phyloP scores from a whole-genome alignment of 2,113 vertebrate species.

The Baryphthengus martii region DNA sequence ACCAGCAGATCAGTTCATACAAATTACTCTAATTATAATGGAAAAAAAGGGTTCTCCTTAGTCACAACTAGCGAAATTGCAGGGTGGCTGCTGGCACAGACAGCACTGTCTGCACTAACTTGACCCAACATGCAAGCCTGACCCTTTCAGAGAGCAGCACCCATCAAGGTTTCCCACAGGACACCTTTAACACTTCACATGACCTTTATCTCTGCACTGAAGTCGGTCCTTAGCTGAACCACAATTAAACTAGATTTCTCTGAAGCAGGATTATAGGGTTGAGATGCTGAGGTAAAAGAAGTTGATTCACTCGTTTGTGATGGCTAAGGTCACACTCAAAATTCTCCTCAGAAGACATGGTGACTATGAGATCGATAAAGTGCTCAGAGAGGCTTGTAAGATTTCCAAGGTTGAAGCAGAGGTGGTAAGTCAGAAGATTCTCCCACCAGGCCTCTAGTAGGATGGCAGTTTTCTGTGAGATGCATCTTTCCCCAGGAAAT shows the following conservation, averaged over 20 bases:
- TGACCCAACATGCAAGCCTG: background rate
- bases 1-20: background rate
- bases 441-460: slow-evolving; percentile 37
- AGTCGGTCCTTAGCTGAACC: background rate
- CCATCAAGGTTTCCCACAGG: background rate
- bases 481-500: slow-evolving; percentile 29
- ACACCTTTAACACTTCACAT: background rate
- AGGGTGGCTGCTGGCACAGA: background rate
- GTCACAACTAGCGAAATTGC: background rate
- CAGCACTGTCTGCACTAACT: background rate
- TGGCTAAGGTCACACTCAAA: slow-evolving; percentile 19
- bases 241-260: background rate
- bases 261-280: background rate
- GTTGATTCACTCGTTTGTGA: background rate
- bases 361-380: background rate
- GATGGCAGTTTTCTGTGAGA: slow-evolving; percentile 1
- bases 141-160: background rate
- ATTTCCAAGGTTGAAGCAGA: slow-evolving; percentile 27
- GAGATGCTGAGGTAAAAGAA: background rate
- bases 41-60: background rate
- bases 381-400: background rate
- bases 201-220: background rate
- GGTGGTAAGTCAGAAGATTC: slow-evolving; percentile 20
- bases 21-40: background rate
- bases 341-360: slow-evolving; percentile 12